Conservation (phyloP, 2,888 invertebrate species). For the Drosophila suboccidentalis region DNA sequence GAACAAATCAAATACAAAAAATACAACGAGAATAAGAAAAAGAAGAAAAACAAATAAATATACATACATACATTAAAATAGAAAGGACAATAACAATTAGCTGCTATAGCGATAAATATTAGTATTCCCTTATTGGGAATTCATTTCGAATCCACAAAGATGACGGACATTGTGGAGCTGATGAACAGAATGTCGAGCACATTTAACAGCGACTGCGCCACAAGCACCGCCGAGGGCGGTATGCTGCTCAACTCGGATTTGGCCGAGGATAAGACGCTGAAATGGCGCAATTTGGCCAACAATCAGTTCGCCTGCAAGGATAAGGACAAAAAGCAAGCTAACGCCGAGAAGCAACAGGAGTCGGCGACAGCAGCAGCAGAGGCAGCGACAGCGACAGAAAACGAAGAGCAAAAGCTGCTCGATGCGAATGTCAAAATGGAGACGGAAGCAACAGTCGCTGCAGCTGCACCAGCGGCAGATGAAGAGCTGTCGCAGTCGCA, state of each 20-base stretch:
- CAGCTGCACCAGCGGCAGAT: conserved; percentile 16
- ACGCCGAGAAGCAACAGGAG: conserved; percentile 48
- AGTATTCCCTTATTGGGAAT: neutral
- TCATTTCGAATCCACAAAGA: conserved; percentile 41
- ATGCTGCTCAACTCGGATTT: conserved; percentile 79
- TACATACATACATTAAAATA: conserved; percentile 2
- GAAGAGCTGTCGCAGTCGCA: conserved; percentile 16
- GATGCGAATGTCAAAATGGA: conserved; percentile 40
- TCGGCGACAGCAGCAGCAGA: neutral
- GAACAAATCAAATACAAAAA: conserved; percentile 15
- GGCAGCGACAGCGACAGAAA: conserved; percentile 15
- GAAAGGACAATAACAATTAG: conserved; percentile 3
- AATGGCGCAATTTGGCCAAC: conserved; percentile 85
- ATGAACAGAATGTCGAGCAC: conserved; percentile 84
- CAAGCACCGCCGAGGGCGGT: conserved; percentile 78
- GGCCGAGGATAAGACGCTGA: conserved; percentile 85
- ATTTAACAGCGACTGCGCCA: conserved; percentile 83
- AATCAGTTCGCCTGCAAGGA: conserved; percentile 85
- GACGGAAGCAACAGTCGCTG: conserved; percentile 14
- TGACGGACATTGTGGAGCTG: conserved; percentile 84
- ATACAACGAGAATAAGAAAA: conserved; percentile 1
- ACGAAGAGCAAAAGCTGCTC: conserved; percentile 10
- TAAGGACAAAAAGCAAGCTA: conserved; percentile 57
- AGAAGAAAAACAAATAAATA: neutral
- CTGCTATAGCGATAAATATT: conserved; percentile 6